Base-by-base conservation (phyloP, 2,888 invertebrate genomes). In the Coenonympha arcania region DNA sequence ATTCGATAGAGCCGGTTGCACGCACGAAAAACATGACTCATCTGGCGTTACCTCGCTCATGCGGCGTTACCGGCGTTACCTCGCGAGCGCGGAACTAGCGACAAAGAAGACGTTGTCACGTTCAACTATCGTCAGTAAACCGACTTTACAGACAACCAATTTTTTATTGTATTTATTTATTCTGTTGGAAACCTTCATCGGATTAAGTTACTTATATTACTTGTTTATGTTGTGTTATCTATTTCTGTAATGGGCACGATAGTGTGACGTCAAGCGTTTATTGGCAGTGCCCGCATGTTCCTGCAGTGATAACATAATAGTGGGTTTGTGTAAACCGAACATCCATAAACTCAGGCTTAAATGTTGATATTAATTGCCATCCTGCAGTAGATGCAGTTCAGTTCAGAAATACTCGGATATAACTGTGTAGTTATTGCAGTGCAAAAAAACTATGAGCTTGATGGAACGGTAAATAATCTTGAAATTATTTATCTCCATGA, bases 231-330 rank as follows among this genome's bases (percentile, higher is more conserved):
- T 26, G 5, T 22, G n/a, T 5, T 6, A 34, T 34, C 44, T 44
- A 44, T 34, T 44, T 44, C 16, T 15, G 44, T 24, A 31, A 19
- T 16, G 11, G 11, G 15, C 16, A 24, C 16, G 16, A 34, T 34
- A 33, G 24, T 22, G 31, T 34, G 24, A 63, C 62, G 62, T 63
- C 59, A 59, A 59, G 46, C 44, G 34, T 58, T 59, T 57, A 59
- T 45, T 53, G 55, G 51, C 52, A 50, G 53, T 55, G 52, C 58
- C 50, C 37, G 49, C 48, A 37, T 47, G 43, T 49, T 45, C 36
- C 36, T 46, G 31, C 54, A 50, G 55, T 59, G 56, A 59, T 60
- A 61, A 59, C 57, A 37, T 55, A 51, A 36, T 46, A 54, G 52
- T 48, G 41, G 48, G 55, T 40, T 54, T 52, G 54, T 53, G 56